A percentile compares a stretch with the other conserved stretches of the same genome.
Evolutionary conservation across 2,797 vertebrate genomes (phyloP).

Genomic region (Jordanella pulchra): DNA sequence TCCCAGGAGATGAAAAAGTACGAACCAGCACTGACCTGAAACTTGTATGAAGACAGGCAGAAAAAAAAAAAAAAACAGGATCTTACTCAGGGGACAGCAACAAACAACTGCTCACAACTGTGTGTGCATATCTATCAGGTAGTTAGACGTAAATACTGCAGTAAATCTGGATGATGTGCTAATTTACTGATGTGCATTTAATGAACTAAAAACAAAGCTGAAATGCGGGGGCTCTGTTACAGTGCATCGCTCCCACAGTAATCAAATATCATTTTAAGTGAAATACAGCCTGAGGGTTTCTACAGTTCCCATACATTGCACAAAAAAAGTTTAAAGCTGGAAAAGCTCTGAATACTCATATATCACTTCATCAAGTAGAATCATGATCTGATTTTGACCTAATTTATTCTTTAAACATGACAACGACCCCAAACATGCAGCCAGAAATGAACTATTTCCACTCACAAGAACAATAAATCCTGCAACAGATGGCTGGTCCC

Average conservation of each 20-base stretch:
- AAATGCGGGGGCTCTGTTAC: neutral
- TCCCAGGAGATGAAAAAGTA: conserved; percentile 31
- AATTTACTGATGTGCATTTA: conserved; percentile 8
- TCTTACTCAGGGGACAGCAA: conserved; percentile 8
- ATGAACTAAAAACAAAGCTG: conserved; percentile 7
- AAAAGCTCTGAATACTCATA: neutral
- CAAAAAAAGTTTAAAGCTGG: neutral
- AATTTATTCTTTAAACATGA: conserved; percentile 10
- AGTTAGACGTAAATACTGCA: neutral
- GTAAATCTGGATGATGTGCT: conserved; percentile 1
- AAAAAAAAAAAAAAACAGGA: neutral
- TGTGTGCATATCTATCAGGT: conserved; percentile 1
- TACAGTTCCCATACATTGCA: neutral
- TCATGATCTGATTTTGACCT: neutral
- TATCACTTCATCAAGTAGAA: conserved; percentile 1
- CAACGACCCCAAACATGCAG: conserved; percentile 7
- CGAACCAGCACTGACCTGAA: conserved; percentile 18
- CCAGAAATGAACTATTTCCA: conserved; percentile 7
- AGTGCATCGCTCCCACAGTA: neutral
- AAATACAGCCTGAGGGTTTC: neutral
- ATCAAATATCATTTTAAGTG: neutral
- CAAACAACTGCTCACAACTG: conserved; percentile 12
- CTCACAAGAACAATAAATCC: conserved; percentile 7
- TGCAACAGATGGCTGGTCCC: conserved; percentile 18
- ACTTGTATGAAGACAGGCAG: conserved; percentile 8